Conservation (phyloP, 2,797 vertebrate genomes). For the Vireo griseus region DNA sequence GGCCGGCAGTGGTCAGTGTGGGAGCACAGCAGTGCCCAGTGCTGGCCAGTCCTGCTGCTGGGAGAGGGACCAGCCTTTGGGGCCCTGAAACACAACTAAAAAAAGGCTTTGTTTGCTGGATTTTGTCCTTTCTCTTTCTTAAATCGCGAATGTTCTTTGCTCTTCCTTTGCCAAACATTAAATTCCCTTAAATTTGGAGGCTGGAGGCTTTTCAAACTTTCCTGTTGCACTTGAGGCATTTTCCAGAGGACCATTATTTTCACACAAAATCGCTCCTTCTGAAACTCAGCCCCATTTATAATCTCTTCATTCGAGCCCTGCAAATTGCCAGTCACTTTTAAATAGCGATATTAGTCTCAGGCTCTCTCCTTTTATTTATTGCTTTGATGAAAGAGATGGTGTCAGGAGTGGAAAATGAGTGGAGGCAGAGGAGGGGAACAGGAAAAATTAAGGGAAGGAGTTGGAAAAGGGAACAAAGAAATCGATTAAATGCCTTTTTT, state of each 20-base stretch:
- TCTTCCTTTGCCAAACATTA: neutral
- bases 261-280: neutral
- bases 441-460: slow-evolving; percentile 6
- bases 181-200: neutral
- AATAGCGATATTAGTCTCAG: neutral
- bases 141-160: neutral
- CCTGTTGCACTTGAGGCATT: neutral
- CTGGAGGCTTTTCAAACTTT: neutral
- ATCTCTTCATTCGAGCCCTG: neutral
- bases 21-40: neutral
- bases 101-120: neutral
- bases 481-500: neutral
- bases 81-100: neutral
- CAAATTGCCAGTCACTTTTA: neutral
- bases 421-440: slow-evolving; percentile 7
- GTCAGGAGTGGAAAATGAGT: neutral
- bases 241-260: neutral
- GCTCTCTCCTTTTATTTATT: neutral
- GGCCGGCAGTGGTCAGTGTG: neutral
- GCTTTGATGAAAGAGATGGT: neutral
- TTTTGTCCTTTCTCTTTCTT: neutral
- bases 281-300: neutral
- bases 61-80: neutral
- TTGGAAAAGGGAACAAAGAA: slow-evolving; percentile 11
- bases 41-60: fast-evolving